A percentile compares a stretch with the other conserved stretches of the same genome.
phyloP scores from a whole-genome alignment of 2,113 vertebrate genomes.

The Meles meles region DNA sequence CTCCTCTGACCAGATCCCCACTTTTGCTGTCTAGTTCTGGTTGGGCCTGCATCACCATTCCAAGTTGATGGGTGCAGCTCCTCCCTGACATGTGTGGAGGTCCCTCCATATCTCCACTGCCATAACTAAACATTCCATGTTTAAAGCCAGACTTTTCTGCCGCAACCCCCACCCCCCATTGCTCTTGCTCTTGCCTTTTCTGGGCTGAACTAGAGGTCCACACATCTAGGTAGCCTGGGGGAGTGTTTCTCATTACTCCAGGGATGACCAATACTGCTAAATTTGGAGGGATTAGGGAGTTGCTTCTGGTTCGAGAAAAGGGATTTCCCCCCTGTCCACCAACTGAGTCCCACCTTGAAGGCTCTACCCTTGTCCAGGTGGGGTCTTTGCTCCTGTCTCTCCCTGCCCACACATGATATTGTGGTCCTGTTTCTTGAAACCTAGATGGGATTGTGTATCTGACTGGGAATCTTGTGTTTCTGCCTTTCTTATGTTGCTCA shows the following conservation, averaged over 20 bases:
- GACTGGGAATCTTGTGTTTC: background rate
- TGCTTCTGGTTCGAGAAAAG: background rate
- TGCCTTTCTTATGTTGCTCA: background rate
- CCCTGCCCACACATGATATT: background rate
- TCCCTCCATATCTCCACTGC: background rate
- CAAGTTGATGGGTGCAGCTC: background rate
- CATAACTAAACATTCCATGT: background rate
- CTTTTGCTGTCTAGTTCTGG: background rate
- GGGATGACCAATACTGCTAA: background rate
- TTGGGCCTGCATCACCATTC: background rate
- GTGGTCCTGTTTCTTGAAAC: background rate
- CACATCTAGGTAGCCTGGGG: background rate
- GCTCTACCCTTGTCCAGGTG: background rate
- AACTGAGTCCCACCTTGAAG: background rate
- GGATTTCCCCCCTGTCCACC: fast-evolving
- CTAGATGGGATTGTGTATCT: background rate
- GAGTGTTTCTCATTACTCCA: background rate
- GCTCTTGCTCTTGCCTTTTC: background rate
- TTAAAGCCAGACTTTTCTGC: background rate
- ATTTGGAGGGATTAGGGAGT: background rate
- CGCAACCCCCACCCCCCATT: background rate
- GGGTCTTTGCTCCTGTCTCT: background rate
- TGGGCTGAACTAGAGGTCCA: background rate
- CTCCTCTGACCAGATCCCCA: background rate
- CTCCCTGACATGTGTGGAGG: background rate